phyloP scores from a whole-genome alignment of 1,140 invertebrate genomes.

The Cydia amplana region DNA sequence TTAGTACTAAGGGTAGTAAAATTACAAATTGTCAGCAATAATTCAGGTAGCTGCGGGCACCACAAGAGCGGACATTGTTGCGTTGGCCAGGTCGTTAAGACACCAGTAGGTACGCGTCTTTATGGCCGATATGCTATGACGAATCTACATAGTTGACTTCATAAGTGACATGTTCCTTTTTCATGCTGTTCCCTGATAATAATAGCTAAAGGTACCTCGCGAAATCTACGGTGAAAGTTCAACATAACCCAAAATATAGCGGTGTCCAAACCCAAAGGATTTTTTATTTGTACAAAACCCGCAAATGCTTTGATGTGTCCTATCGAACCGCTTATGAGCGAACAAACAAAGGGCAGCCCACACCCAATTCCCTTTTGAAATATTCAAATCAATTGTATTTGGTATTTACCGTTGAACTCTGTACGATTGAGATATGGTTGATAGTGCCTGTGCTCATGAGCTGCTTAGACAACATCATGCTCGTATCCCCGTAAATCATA shows the following conservation, averaged over 20 bases:
- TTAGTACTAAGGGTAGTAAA: no score
- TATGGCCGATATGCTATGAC: no score
- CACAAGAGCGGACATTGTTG: no score
- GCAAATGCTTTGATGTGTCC: slow-evolving; percentile 31
- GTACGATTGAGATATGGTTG: slow-evolving; percentile 20
- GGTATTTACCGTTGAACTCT: slow-evolving; percentile 6
- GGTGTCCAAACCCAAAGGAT: not conserved
- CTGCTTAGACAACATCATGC: not conserved
- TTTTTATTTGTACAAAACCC: slow-evolving; percentile 27
- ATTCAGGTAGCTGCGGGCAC: no score
- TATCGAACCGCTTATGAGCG: slow-evolving; percentile 25
- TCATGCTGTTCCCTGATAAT: not conserved
- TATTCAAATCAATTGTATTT: slow-evolving; percentile 19
- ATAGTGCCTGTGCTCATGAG: not conserved
- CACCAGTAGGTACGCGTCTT: no score
- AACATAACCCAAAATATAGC: not conserved
- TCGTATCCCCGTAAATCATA: slow-evolving; percentile 22
- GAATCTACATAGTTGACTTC: no score
- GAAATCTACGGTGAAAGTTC: not conserved
- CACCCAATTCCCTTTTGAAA: slow-evolving; percentile 24
- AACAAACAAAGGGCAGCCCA: slow-evolving; percentile 29
- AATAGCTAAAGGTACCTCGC: not conserved
- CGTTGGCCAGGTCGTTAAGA: no score
- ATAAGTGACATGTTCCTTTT: no score
- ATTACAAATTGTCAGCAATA: no score